phyloP scores from a whole-genome alignment of 1,140 invertebrate species.

The Triops cancriformis region DNA sequence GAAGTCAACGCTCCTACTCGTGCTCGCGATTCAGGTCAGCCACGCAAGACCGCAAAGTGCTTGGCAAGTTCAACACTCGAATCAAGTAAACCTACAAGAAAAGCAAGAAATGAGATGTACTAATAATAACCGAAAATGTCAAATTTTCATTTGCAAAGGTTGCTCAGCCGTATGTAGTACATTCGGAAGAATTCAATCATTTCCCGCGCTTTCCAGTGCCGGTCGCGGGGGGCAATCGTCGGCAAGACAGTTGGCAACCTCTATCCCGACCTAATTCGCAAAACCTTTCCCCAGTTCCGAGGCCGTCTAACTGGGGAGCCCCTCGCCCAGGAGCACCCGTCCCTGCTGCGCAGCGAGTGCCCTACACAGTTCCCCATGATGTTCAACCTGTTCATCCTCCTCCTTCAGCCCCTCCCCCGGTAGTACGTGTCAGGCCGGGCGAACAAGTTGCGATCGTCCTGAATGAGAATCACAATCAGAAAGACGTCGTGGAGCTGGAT shows the following conservation, averaged over 20 bases:
- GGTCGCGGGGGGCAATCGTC: not conserved
- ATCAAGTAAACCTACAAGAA: not conserved
- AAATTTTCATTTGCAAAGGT: not conserved
- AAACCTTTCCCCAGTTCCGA: not conserved
- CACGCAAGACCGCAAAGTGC: not conserved
- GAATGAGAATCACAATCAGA: not conserved
- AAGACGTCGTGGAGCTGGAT: conserved; percentile 8
- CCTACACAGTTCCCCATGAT: no score
- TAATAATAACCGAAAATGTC: not conserved
- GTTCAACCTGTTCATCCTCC: not conserved
- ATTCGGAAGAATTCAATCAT: not conserved
- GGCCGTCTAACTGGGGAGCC: not conserved
- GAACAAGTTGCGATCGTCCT: conserved; percentile 16
- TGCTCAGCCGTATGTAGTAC: not conserved
- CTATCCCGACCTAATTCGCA: not conserved
- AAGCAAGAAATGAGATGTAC: not conserved
- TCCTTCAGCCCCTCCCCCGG: not conserved
- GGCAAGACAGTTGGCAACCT: conserved; percentile 5
- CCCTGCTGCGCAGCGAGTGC: no score
- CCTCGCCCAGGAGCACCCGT: not conserved
- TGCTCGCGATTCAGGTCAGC: not conserved
- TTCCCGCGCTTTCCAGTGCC: conserved; percentile 1
- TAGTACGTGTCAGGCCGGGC: conserved; percentile 16
- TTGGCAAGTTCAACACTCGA: not conserved
- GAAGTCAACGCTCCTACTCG: not conserved